A percentile compares a stretch with the other conserved stretches of the same genome.
These are phyloP conservation scores for Leucozona laternaria DNA, from an alignment of 2,888 invertebrate species.

Conservation along the genomic window DNA sequence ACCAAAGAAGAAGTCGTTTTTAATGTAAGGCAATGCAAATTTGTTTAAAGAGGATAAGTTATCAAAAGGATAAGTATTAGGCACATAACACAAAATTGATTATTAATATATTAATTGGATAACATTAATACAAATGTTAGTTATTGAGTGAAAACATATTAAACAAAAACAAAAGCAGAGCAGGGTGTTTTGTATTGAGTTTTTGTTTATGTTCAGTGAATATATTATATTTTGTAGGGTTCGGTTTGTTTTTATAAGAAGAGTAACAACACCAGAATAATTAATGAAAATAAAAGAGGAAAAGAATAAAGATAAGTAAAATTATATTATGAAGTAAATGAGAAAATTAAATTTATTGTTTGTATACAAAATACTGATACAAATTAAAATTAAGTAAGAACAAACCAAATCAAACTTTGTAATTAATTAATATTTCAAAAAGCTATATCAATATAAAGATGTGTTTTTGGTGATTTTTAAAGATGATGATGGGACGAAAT, in stretches of 20 bases:
- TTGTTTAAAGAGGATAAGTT: conserved; percentile 46
- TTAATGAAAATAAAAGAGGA: conserved; percentile 72
- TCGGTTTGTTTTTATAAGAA: conserved; percentile 28
- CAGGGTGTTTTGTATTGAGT: conserved; percentile 53
- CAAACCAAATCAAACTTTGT: conserved; percentile 52
- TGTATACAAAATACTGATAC: conserved; percentile 36
- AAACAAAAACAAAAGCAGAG: conserved; percentile 44
- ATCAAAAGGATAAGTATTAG: conserved; percentile 42
- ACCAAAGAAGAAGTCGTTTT: conserved; percentile 75
- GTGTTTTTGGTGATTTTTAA: conserved; percentile 51
- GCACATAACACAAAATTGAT: background rate
- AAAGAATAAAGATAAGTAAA: conserved; percentile 71
- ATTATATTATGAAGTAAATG: conserved; percentile 57
- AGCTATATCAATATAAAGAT: conserved; percentile 54
- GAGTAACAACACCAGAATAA: conserved; percentile 71
- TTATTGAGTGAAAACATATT: conserved; percentile 25
- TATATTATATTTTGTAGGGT: conserved; percentile 39
- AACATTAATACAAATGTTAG: conserved; percentile 37
- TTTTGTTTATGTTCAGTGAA: conserved; percentile 51
- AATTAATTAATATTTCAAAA: conserved; percentile 47
- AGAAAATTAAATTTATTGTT: conserved; percentile 47
- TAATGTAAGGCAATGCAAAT: conserved; percentile 76
- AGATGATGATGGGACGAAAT: conserved; percentile 53
- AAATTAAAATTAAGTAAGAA: conserved; percentile 55
- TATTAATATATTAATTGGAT: conserved; percentile 55